Base-by-base conservation (phyloP, 2,888 invertebrate species). In the Embidobia sp. region DNA sequence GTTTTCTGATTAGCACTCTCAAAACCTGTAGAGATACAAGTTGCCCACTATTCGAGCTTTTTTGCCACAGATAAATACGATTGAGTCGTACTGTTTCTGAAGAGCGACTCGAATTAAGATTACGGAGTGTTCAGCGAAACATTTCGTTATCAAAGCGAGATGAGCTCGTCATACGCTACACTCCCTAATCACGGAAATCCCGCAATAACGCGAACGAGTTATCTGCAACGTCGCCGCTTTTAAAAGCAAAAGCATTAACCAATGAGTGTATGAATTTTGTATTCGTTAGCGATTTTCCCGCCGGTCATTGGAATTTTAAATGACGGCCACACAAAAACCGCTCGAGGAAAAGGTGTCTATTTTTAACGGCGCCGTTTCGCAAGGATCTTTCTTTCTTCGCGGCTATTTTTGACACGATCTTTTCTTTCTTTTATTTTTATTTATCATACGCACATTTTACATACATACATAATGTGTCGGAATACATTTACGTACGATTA, bases 401-500 rank as follows among this genome's bases (percentile, higher is more conserved):
- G 42, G 15, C 42, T 64, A 64, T 64, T 64, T 51, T 51, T 63
- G 16, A 10, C 48, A 16, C 3, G 7, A n/a, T 11, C 3, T 1
- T 49, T 31, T 40, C 33, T 33, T 55, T 55, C 46, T n/a, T 44
- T 46, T 22, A 18, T 22, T 26, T 64, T 64, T 29, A 19, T 59
- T 61, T 27, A 61, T 48, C 27, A 37, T 22, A 37, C 37, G 16
- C 35, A 27, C 61, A 48, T 35, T 63, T 33, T 33, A 63, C 27
- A 40, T 42, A 29, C 13, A 33, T 40, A 42, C 51, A 42, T 49
- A 37, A 27, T 49, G 26, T 29, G 5, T 1, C n/a, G 4, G 44
- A 59, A 46, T 61, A 63, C 3, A 63, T 63, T 63, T 63, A 22
- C 48, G 48, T 48, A 27, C 10, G 26, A 49, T 64, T 64, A 51